Evolutionary conservation across 1,140 invertebrate species (phyloP).

Genomic region (Tetragnatha versicolor): DNA sequence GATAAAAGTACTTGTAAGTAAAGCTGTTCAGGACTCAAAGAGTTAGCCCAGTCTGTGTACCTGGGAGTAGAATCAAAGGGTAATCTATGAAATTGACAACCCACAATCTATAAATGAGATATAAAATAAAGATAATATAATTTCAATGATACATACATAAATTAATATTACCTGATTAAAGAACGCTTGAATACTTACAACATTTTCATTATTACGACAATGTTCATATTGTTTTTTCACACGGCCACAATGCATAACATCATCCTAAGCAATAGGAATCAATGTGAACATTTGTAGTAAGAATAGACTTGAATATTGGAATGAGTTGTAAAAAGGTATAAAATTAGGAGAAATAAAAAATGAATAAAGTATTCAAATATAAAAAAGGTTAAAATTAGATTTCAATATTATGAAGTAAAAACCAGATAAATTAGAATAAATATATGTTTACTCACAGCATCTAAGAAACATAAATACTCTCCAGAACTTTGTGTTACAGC

Average conservation of each 20-base stretch:
- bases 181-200: constrained; percentile 60
- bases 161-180: not conserved
- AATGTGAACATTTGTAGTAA: no score
- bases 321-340: no score
- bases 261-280: constrained; percentile 71
- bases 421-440: no score
- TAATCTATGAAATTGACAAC: constrained; percentile 69
- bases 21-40: constrained; percentile 68
- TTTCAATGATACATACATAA: not conserved
- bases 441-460: constrained; percentile 72
- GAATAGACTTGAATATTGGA: no score
- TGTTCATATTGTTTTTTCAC: constrained; percentile 70
- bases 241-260: constrained; percentile 73
- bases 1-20: constrained; percentile 65
- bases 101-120: constrained; percentile 66
- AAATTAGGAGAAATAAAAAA: no score
- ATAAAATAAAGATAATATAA: not conserved
- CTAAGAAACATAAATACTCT: constrained; percentile 78
- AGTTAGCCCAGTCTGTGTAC: constrained; percentile 78
- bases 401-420: no score
- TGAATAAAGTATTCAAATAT: no score
- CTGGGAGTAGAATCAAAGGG: constrained; percentile 72
- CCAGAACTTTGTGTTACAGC: constrained; percentile 72
- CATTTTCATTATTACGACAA: constrained; percentile 65
- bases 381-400: no score